phyloP scores from a whole-genome alignment of 2,888 invertebrate species.

The Sepioteuthis lessoniana region DNA sequence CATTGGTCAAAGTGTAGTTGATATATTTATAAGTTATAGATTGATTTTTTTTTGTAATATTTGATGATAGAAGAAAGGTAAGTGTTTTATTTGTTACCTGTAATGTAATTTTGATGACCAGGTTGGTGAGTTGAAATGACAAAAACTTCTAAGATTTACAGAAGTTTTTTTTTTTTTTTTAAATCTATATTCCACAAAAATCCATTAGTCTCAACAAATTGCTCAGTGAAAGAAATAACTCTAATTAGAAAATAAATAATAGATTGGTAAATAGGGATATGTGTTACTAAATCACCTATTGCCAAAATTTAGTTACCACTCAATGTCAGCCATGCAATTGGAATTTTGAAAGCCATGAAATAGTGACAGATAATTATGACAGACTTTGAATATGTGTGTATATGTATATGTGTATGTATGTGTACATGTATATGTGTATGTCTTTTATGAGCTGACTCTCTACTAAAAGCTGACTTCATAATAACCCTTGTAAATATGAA shows the following conservation, averaged over 20 bases:
- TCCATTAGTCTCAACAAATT: neutral
- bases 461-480: neutral
- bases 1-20: neutral
- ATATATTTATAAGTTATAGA: too few relatives aligned
- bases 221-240: neutral
- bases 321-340: neutral
- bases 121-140: neutral
- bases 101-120: neutral
- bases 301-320: neutral
- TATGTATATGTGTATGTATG: neutral
- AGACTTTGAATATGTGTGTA: too few relatives aligned
- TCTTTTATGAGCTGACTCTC: neutral
- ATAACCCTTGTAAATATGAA: neutral
- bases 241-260: neutral
- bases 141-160: neutral
- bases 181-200: neutral
- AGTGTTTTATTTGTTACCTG: neutral
- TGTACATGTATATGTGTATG: neutral
- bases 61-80: slow-evolving; percentile 5
- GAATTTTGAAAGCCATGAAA: neutral
- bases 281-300: neutral
- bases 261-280: neutral
- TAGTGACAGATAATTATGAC: neutral
- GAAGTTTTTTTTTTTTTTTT: neutral
- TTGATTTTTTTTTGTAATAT: neutral